Conservation (phyloP, 2,888 invertebrate species). For the Coremacera marginata region DNA sequence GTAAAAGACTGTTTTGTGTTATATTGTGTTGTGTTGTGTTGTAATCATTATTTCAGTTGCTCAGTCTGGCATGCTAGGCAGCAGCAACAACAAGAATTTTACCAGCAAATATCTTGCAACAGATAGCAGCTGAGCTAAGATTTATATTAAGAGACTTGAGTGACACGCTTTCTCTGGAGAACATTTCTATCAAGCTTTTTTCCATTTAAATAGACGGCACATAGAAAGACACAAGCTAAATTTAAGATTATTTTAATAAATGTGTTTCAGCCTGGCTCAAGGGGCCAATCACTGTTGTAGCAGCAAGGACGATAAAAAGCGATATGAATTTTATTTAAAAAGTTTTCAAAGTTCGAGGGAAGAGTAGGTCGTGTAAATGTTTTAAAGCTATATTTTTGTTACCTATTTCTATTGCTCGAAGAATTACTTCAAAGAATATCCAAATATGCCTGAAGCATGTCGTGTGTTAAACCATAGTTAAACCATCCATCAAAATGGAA, state of each 20-base stretch:
- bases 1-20: slow-evolving; percentile 16
- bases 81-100: background rate
- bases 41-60: slow-evolving; percentile 19
- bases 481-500: no score
- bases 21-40: slow-evolving; percentile 6
- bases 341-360: no score
- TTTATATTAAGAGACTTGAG: background rate
- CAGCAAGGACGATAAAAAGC: no score
- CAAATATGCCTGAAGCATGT: no score
- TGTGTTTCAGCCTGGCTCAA: background rate
- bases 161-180: background rate
- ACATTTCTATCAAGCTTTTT: background rate
- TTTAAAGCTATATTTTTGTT: no score
- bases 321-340: no score
- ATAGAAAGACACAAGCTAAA: background rate
- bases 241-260: background rate
- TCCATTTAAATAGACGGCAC: background rate
- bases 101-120: background rate
- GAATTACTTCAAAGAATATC: no score
- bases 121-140: background rate
- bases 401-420: no score
- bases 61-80: background rate
- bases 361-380: no score
- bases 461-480: no score
- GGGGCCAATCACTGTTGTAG: no score